These are phyloP conservation scores for Rhinoptilus africanus DNA, from an alignment of 2,113 vertebrate species.

Conservation along the genomic window DNA sequence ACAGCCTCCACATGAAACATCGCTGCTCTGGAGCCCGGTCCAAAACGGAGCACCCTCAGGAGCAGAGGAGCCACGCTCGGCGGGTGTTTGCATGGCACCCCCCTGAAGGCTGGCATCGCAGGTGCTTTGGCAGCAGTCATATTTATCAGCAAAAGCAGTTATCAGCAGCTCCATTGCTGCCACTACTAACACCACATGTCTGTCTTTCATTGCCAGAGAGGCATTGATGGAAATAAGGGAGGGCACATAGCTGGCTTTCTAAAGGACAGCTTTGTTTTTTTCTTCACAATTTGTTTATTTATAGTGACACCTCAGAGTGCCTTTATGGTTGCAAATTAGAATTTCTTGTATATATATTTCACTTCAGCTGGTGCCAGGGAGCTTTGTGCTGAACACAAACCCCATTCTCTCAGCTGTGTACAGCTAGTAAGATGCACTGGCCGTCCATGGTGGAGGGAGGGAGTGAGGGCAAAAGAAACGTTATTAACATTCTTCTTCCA, in stretches of 20 bases:
- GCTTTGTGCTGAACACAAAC: neutral
- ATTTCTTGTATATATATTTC: neutral
- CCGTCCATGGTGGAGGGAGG: neutral
- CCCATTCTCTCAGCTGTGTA: neutral
- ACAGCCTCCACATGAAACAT: neutral
- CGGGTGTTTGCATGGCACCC: neutral
- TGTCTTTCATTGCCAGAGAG: neutral
- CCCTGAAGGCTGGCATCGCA: neutral
- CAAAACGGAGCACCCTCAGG: neutral
- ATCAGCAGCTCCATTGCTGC: neutral
- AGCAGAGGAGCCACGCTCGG: accelerated
- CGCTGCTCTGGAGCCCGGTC: neutral
- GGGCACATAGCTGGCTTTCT: neutral
- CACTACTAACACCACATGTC: neutral
- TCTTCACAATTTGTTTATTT: neutral
- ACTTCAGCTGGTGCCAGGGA: neutral
- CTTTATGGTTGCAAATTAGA: neutral
- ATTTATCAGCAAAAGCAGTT: neutral
- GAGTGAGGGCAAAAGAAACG: neutral
- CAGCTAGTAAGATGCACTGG: neutral
- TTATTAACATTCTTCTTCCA: neutral
- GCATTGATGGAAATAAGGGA: neutral
- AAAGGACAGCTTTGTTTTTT: neutral
- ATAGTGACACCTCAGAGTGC: neutral
- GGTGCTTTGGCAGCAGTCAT: neutral